Percentiles rank a stretch among this genome's conserved stretches.
These are phyloP conservation scores for Gonioctena quinquepunctata DNA, from an alignment of 1,140 invertebrate species.

Conservation along the genomic window DNA sequence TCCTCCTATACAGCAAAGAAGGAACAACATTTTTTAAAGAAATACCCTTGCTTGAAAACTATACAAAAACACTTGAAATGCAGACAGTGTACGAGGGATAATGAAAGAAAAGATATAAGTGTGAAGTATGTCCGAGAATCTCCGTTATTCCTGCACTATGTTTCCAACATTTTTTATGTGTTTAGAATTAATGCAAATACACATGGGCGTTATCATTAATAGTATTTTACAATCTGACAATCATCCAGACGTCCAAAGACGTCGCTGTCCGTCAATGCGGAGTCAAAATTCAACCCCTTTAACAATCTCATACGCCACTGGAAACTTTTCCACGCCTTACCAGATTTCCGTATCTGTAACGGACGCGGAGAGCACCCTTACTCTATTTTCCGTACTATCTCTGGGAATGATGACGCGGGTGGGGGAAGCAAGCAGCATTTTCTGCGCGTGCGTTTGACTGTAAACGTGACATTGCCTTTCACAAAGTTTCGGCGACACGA, in stretches of 20 bases:
- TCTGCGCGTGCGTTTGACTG: conserved; percentile 56
- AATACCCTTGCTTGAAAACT: too few relatives aligned
- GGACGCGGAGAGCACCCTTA: conserved; percentile 62
- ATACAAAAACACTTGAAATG: too few relatives aligned
- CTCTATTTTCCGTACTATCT: conserved; percentile 59
- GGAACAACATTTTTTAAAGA: too few relatives aligned
- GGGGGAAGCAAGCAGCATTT: conserved; percentile 54
- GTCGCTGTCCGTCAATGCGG: not conserved
- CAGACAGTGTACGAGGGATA: too few relatives aligned
- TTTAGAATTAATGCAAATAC: not conserved
- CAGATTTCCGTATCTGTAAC: conserved; percentile 75
- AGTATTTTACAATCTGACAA: too few relatives aligned
- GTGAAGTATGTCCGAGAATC: too few relatives aligned
- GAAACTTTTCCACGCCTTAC: conserved; percentile 54
- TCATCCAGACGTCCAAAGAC: too few relatives aligned
- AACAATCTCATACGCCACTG: not conserved
- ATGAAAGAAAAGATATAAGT: too few relatives aligned
- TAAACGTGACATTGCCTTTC: conserved; percentile 38
- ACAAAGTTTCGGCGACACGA: conserved; percentile 52
- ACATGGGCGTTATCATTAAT: not conserved
- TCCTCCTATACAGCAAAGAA: too few relatives aligned
- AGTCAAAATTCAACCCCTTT: too few relatives aligned
- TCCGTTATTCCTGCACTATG: too few relatives aligned
- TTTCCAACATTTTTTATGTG: too few relatives aligned
- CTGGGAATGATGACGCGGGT: conserved; percentile 61